A percentile compares a stretch with the other conserved stretches of the same genome.
Evolutionary conservation across 2,888 invertebrate genomes (phyloP).

Genomic region (Fragum sueziense): DNA sequence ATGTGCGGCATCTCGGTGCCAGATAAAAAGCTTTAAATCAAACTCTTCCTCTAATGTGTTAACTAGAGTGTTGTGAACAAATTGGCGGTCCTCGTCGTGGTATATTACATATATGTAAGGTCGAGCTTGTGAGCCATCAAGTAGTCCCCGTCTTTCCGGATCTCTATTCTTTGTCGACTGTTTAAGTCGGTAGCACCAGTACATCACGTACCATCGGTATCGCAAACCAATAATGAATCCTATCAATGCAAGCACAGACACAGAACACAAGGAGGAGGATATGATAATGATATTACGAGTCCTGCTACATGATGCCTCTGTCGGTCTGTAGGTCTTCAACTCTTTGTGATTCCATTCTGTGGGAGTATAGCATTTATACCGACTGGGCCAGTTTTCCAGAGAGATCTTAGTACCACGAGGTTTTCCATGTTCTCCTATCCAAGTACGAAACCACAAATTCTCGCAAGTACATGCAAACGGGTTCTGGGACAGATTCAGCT

Average conservation of each 20-base stretch:
- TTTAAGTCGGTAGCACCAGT: constrained; percentile 16
- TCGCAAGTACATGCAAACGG: constrained; percentile 43
- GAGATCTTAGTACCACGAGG: constrained; percentile 9
- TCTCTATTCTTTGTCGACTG: neutral
- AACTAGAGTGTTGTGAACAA: constrained; percentile 12
- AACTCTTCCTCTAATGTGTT: constrained; percentile 10
- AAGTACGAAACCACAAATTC: constrained; percentile 44
- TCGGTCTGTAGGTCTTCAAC: constrained; percentile 16
- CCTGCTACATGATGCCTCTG: constrained; percentile 4
- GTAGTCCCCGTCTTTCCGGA: neutral
- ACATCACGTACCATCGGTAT: constrained; percentile 31
- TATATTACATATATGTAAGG: constrained; percentile 32
- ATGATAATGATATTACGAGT: neutral
- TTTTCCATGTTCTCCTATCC: constrained; percentile 27
- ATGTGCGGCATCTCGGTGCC: constrained; percentile 16
- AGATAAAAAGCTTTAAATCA: constrained; percentile 24
- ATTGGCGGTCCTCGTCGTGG: constrained; percentile 10
- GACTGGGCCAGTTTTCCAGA: constrained; percentile 19
- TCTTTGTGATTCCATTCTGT: neutral
- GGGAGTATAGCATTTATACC: constrained; percentile 23
- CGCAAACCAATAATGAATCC: neutral
- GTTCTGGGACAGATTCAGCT: constrained; percentile 32
- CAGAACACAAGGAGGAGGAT: neutral
- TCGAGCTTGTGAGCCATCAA: neutral
- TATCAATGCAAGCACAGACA: neutral